phyloP scores from a whole-genome alignment of 2,888 invertebrate genomes.

The Antheraea yamamai region DNA sequence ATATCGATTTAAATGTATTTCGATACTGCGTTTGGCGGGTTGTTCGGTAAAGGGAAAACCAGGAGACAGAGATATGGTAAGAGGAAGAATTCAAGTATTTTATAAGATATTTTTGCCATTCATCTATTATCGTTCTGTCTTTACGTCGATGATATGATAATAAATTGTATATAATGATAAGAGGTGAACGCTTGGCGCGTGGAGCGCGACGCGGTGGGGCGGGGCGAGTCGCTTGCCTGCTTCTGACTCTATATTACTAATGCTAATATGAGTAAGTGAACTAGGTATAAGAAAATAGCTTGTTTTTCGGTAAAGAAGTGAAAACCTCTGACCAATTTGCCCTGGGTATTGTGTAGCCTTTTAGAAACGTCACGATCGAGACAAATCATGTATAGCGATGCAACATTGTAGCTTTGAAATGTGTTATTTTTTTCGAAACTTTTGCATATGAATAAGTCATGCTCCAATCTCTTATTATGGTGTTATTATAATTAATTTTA shows the following conservation, averaged over 20 bases:
- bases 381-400: slow-evolving; percentile 77
- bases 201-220: slow-evolving; percentile 56
- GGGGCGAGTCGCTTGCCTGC: slow-evolving; percentile 70
- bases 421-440: slow-evolving; percentile 53
- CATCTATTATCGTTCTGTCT: slow-evolving; percentile 49
- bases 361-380: slow-evolving; percentile 72
- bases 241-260: slow-evolving; percentile 58
- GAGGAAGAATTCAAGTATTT: slow-evolving; percentile 61
- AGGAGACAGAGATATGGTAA: slow-evolving; percentile 44
- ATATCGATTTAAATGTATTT: slow-evolving; percentile 5
- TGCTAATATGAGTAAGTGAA: slow-evolving; percentile 64
- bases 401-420: slow-evolving; percentile 72
- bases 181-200: slow-evolving; percentile 61
- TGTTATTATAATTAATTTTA: slow-evolving; percentile 71
- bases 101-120: slow-evolving; percentile 72
- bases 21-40: slow-evolving; percentile 29
- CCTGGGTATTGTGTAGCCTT: slow-evolving; percentile 81
- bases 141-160: slow-evolving; percentile 61
- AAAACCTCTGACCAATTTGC: slow-evolving; percentile 81
- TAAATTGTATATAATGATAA: slow-evolving; percentile 70
- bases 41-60: slow-evolving; percentile 31
- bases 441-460: slow-evolving; percentile 62
- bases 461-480: slow-evolving; percentile 53
- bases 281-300: slow-evolving; percentile 76
- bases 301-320: slow-evolving; percentile 74